A percentile compares a stretch with the other conserved stretches of the same genome.
Conservation (phyloP, 2,888 invertebrate genomes). For the Diplazon laetatorius region DNA sequence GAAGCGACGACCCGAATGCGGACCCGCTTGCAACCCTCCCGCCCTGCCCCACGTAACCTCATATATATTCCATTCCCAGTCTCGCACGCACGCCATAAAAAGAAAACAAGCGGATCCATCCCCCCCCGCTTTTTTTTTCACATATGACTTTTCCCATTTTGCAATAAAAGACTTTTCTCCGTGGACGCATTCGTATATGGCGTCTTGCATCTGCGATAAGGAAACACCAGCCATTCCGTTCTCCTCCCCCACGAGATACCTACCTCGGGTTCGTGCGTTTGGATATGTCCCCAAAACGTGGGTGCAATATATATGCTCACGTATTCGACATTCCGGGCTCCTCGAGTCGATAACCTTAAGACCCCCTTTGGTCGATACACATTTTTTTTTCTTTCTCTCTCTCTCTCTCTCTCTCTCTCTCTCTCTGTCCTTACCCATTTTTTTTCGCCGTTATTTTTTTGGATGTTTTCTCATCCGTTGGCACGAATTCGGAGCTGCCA, state of each 20-base stretch:
- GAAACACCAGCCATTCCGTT: conserved; percentile 41
- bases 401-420: too few relatives aligned
- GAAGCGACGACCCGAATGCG: not conserved
- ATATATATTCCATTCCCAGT: conserved; percentile 78
- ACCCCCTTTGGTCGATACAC: conserved; percentile 19
- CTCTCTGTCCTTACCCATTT: too few relatives aligned
- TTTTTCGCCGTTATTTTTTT: too few relatives aligned
- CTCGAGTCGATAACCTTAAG: conserved; percentile 19
- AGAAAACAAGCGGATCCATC: conserved; percentile 68
- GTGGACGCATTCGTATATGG: conserved; percentile 13
- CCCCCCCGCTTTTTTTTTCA: conserved; percentile 43
- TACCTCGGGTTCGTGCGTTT: conserved; percentile 8
- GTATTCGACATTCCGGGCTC: conserved; percentile 23
- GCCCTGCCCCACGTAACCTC: conserved; percentile 67
- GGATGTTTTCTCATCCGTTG: too few relatives aligned
- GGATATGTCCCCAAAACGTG: conserved; percentile 15
- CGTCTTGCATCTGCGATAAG: conserved; percentile 40
- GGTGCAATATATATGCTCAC: conserved; percentile 27
- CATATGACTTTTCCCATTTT: conserved; percentile 65
- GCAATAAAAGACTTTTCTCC: conserved; percentile 62
- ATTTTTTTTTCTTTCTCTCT: not conserved
- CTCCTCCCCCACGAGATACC: conserved; percentile 32
- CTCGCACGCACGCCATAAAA: conserved; percentile 74
- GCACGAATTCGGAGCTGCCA: too few relatives aligned
- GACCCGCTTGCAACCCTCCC: conserved; percentile 26